Evolutionary conservation across 2,888 invertebrate genomes (phyloP), one percentile per base, ranked within the genome.

Genomic region (Perizoma affinitatum): DNA sequence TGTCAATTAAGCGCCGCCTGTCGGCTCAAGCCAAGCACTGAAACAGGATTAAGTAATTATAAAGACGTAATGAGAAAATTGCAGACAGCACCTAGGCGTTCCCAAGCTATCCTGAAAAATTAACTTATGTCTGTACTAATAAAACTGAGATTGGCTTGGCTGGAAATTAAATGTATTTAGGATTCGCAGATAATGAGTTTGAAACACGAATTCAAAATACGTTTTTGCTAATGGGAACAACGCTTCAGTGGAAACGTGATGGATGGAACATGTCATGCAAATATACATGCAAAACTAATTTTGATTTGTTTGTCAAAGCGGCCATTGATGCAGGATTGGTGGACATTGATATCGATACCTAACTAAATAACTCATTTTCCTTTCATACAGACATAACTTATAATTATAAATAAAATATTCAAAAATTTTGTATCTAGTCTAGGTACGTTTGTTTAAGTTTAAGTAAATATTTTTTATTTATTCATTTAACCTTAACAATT

Each of bases 141-240:
- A 75, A 73, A 71, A 73, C 71, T 69, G 64, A 59, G 65, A 76
- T 73, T 74, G 63, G 63, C 69, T 72, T 69, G 71, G 70, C 70
- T 74, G 68, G 73, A 74, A 79, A 77, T 71, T 74, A 67, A 75
- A 74, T 70, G 64, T 72, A 70, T 71, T 74, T 74, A 72, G 55
- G 55, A 54, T 53, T 38, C 34, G 48, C 52, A 54, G 50, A 44
- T 67, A 67, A 67, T 62, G 67, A 66, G 66, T 58, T 67, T 56
- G 36, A 66, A 67, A 65, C 53, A 48, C 11, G 54, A 50, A 49
- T 66, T 63, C 64, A 63, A 66, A 65, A 52, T 63, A 58, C 50
- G 67, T 61, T 58, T 58, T 61, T 54, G 61, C 67, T 67, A 70
- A 68, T 63, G 65, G 55, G 60, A 54, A 52, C 58, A 58, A 54